phyloP scores from a whole-genome alignment of 2,113 vertebrate genomes.

The Etheostoma spectabile region DNA sequence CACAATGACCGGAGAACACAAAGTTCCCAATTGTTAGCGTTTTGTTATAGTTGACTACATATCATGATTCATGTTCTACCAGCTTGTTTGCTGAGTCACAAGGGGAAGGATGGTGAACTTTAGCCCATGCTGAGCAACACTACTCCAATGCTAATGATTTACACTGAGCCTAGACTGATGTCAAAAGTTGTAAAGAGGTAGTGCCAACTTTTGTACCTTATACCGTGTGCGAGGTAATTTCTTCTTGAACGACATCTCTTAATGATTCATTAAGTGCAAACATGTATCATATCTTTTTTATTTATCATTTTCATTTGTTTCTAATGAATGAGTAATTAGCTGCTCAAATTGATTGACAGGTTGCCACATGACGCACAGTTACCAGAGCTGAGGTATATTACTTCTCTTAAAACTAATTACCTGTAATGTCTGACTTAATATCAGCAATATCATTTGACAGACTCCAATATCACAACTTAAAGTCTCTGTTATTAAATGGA shows the following conservation, averaged over 20 bases:
- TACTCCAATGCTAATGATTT: slow-evolving; percentile 54
- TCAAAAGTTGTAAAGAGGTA: not conserved
- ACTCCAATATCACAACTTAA: slow-evolving; percentile 7
- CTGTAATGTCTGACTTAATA: slow-evolving; percentile 33
- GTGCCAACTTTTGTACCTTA: not conserved
- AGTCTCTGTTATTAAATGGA: not conserved
- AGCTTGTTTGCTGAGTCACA: slow-evolving; percentile 27
- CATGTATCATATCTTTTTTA: slow-evolving; percentile 28
- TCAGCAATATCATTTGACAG: slow-evolving; percentile 26
- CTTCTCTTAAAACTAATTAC: slow-evolving; percentile 54
- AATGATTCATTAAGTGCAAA: slow-evolving; percentile 35
- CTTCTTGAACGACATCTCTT: slow-evolving; percentile 46
- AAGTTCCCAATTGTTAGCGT: not conserved
- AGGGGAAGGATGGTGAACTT: slow-evolving; percentile 29
- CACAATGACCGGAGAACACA: not conserved
- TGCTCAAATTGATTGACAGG: slow-evolving; percentile 58
- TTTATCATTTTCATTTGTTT: slow-evolving; percentile 53
- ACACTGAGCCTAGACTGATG: slow-evolving; percentile 12
- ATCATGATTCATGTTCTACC: not conserved
- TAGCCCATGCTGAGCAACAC: slow-evolving; percentile 12
- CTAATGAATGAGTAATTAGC: slow-evolving; percentile 67
- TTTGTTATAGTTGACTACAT: not conserved
- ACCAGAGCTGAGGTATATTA: slow-evolving; percentile 40
- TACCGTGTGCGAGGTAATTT: not conserved
- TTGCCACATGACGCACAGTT: slow-evolving; percentile 15